Base-by-base conservation (phyloP, 1,140 invertebrate species). In the Ruditapes philippinarum region DNA sequence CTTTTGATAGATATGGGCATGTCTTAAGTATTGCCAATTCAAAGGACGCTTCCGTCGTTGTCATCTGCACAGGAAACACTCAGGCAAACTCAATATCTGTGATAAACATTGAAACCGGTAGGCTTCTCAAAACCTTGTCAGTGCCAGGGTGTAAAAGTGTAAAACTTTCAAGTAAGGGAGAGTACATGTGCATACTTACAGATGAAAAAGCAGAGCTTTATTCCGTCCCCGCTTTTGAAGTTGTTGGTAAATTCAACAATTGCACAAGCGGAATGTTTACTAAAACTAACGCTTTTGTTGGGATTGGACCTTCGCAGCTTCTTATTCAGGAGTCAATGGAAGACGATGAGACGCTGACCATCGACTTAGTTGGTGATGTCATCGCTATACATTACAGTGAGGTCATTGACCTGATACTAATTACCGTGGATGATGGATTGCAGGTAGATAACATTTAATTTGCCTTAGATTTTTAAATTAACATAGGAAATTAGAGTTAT, bases 1-100 rank as follows among this genome's bases (percentile, higher is more conserved):
- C 87, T 12, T 89, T 89, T 45, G 87, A 89, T 33, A 40, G 51
- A 45, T 89, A 89, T 62, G 87, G 87, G 0, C 87, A 73, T 40
- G 51, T 89, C 4, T 60, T 74, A 62, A 83, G 28, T 11, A 70
- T 89, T 31, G 31, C 87, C 12, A 57, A 40, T 40, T 89, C 87
- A 28, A 82, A 89, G 17, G 79, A 82, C 31, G 79, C 40, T 22
- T 81, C 79, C 2, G 36, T 82, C 19, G 54, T 89, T 38, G 79
- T 83, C 33, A 31, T 83, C 36, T 68, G n/a, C 9, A 82, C 65
- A 0, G 70, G 68, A 9, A 79, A 60, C 36, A n/a, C 54, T 4
- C 62, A 40, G 49, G 40, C 79, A n/a, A 81, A 54, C n/a, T 31
- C 42, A 19, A 65, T 89, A 33, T n/a, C 62, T 49, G 79, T 89